These are phyloP conservation scores for Columba guinea DNA, from an alignment of 2,797 vertebrate species.

Conservation along the genomic window DNA sequence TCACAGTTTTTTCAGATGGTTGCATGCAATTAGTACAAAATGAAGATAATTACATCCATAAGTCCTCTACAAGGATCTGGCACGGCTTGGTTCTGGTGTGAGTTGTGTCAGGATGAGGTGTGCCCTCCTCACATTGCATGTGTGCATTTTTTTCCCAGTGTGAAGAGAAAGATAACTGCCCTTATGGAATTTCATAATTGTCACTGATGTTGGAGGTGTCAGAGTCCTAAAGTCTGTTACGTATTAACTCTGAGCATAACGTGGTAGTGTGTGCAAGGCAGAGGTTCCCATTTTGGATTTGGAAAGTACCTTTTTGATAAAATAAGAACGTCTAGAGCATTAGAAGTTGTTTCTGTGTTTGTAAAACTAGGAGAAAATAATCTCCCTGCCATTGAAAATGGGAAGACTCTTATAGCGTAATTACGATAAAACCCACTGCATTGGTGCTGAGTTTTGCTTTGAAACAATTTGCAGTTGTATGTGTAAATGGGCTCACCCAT, in stretches of 20 bases:
- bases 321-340: background rate
- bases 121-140: background rate
- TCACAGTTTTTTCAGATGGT: background rate
- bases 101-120: rapidly evolving
- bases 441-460: background rate
- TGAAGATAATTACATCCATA: background rate
- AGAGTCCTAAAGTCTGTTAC: background rate
- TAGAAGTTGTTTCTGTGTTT: background rate
- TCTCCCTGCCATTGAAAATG: background rate
- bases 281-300: background rate
- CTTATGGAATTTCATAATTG: background rate
- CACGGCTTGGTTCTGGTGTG: background rate
- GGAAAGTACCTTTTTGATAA: background rate
- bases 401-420: background rate
- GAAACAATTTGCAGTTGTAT: background rate
- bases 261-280: background rate
- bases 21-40: background rate
- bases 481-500: background rate
- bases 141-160: background rate
- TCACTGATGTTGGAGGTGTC: background rate
- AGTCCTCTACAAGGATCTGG: background rate
- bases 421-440: background rate
- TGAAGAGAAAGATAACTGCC: background rate
- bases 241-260: background rate
- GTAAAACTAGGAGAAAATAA: background rate